These are phyloP conservation scores for Pantherophis alleghaniensis DNA, from an alignment of 2,797 vertebrate genomes.

Conservation along the genomic window DNA sequence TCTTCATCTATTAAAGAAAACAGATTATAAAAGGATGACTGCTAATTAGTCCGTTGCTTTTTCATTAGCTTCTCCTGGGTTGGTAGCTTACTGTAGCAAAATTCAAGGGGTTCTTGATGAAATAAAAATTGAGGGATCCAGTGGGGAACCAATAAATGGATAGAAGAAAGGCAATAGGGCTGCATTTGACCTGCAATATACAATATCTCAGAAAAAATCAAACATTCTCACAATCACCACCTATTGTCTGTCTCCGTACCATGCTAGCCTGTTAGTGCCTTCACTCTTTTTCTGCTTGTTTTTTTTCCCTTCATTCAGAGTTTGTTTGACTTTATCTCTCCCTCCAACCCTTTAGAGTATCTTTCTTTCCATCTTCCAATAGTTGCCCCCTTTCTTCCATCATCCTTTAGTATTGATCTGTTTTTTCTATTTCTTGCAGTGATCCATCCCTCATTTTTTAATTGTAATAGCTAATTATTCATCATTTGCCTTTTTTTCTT, in stretches of 20 bases:
- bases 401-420: neutral
- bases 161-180: conserved; percentile 42
- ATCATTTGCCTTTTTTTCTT: conserved; percentile 28
- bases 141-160: conserved; percentile 43
- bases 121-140: conserved; percentile 41
- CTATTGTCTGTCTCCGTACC: neutral
- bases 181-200: conserved; percentile 58
- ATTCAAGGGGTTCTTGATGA: conserved; percentile 30
- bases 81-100: conserved; percentile 15
- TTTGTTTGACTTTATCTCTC: conserved; percentile 34
- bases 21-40: rapidly evolving
- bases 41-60: neutral
- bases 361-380: conserved; percentile 31
- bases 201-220: conserved; percentile 60
- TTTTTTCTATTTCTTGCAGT: conserved; percentile 21
- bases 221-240: conserved; percentile 29
- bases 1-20: neutral
- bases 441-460: conserved; percentile 23
- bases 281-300: neutral
- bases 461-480: conserved; percentile 1
- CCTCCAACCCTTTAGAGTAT: neutral
- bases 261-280: conserved; percentile 26
- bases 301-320: conserved; percentile 34
- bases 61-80: neutral
- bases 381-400: conserved; percentile 1